Conservation (phyloP, 2,113 vertebrate genomes). For the Saiga tatarica region DNA sequence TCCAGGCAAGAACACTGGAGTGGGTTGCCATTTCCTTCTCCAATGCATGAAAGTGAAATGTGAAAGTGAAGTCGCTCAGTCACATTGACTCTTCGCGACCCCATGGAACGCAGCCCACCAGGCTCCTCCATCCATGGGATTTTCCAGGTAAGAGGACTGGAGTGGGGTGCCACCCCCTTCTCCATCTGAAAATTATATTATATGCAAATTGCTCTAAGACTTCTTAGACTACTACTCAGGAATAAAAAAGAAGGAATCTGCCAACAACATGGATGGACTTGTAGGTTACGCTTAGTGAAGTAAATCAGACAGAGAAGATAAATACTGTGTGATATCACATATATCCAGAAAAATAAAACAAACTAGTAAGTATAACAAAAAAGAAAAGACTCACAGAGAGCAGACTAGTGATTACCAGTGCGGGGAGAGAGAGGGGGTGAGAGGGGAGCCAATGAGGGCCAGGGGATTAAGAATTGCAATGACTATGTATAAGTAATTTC, state of each 20-base stretch:
- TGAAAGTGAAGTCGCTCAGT: too few relatives aligned
- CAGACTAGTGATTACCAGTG: not conserved
- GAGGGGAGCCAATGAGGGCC: not conserved
- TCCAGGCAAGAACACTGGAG: too few relatives aligned
- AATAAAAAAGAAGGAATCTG: not conserved
- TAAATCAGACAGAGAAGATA: not conserved
- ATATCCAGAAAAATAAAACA: not conserved
- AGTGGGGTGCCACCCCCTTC: too few relatives aligned
- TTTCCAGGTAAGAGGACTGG: too few relatives aligned
- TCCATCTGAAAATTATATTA: not conserved
- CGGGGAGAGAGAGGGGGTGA: not conserved
- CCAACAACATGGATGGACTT: not conserved
- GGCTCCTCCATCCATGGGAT: too few relatives aligned
- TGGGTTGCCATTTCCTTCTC: too few relatives aligned
- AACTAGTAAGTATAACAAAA: not conserved
- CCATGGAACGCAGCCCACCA: too few relatives aligned
- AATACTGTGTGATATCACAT: not conserved
- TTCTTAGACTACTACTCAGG: not conserved
- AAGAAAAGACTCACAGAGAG: not conserved
- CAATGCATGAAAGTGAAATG: too few relatives aligned
- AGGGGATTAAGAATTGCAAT: not conserved
- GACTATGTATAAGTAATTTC: not conserved
- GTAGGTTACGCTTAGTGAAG: not conserved
- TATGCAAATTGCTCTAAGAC: not conserved
- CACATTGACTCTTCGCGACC: too few relatives aligned